Conservation (phyloP, 2,797 vertebrate species). For the Onychomys torridus region DNA sequence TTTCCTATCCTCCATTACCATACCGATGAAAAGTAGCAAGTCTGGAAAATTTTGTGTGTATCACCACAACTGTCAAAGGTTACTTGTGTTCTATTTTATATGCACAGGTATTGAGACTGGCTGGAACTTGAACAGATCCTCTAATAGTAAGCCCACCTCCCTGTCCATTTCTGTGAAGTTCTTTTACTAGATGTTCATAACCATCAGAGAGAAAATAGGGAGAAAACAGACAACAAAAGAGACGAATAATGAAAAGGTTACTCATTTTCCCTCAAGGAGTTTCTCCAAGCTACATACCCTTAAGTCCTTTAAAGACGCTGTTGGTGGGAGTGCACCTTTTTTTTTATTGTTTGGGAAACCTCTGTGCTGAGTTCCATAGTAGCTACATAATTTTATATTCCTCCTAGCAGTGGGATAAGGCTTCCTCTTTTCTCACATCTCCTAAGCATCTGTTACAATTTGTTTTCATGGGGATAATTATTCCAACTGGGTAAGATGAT, state of each 20-base stretch:
- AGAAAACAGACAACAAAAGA: background rate
- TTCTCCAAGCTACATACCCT: background rate
- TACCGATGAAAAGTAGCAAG: background rate
- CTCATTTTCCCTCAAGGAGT: constrained; percentile 23
- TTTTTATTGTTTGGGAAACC: background rate
- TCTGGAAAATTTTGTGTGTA: background rate
- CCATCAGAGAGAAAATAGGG: background rate
- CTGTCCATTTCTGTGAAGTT: background rate
- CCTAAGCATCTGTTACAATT: background rate
- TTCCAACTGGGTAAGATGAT: background rate
- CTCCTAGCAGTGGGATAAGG: no score
- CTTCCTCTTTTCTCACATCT: no score
- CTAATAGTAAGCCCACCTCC: background rate
- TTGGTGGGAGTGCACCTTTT: background rate
- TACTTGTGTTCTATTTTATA: background rate
- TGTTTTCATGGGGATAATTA: background rate
- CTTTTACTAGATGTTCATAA: background rate
- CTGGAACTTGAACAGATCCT: constrained; percentile 38
- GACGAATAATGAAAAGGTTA: background rate
- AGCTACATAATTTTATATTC: no score
- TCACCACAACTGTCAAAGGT: background rate
- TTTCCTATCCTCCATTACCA: background rate
- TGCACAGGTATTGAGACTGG: background rate
- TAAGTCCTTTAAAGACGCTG: constrained; percentile 16
- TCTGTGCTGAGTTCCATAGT: background rate